These are phyloP conservation scores for Zaprionus kolodkinae DNA, from an alignment of 1,140 invertebrate genomes.

Conservation along the genomic window DNA sequence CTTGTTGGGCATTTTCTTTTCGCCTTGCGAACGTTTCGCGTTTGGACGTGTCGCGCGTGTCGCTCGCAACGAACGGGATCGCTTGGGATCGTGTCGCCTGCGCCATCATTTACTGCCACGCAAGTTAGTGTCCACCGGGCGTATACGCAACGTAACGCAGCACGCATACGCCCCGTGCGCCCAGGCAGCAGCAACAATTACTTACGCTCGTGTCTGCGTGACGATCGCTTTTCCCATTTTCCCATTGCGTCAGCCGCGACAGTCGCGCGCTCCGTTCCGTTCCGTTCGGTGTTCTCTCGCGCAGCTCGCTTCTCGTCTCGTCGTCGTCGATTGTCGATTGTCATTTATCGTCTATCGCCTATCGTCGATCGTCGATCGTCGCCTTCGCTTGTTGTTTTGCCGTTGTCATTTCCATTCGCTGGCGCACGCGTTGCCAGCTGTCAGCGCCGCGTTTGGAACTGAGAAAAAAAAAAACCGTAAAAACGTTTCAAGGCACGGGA, in stretches of 20 bases:
- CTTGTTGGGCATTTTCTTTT: constrained; percentile 65
- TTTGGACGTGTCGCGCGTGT: constrained; percentile 62
- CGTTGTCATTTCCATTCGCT: constrained; percentile 40
- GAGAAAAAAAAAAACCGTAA: constrained; percentile 21
- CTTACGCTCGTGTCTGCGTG: constrained; percentile 28
- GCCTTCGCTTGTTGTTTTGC: constrained; percentile 13
- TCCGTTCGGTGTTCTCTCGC: constrained; percentile 50
- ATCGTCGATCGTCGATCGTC: constrained; percentile 19
- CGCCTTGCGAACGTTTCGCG: constrained; percentile 77
- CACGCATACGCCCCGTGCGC: constrained; percentile 47
- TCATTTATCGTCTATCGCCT: not conserved
- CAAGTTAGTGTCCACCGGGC: constrained; percentile 67
- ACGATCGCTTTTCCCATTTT: constrained; percentile 27
- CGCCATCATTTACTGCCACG: constrained; percentile 41
- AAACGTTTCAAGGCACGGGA: constrained; percentile 70
- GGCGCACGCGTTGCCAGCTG: constrained; percentile 51
- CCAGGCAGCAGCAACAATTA: constrained; percentile 33
- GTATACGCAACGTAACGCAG: constrained; percentile 60
- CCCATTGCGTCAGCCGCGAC: constrained; percentile 26
- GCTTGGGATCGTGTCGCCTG: constrained; percentile 25
- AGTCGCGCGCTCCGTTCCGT: constrained; percentile 66
- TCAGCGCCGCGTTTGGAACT: constrained; percentile 63
- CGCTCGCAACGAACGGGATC: constrained; percentile 60
- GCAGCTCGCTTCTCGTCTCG: constrained; percentile 20
- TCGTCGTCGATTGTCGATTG: constrained; percentile 24